Conservation (phyloP, 2,113 vertebrate genomes). For the Poeciliopsis prolifica region DNA sequence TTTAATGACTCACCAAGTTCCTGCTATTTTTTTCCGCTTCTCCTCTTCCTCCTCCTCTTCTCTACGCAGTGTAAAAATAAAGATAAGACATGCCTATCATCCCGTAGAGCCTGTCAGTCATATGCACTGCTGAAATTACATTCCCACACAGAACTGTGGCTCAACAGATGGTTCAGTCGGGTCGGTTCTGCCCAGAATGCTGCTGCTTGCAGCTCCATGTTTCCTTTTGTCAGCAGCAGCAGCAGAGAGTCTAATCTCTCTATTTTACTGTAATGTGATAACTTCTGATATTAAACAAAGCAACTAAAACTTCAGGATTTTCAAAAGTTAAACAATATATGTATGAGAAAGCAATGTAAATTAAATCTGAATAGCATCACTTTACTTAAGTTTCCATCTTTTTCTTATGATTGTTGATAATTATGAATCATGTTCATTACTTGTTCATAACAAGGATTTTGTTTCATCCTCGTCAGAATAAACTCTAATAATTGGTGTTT, state of each 20-base stretch:
- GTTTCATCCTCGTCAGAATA: too few species aligned
- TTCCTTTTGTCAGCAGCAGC: slow-evolving; percentile 15
- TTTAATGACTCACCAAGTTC: slow-evolving; percentile 58
- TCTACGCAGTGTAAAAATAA: slow-evolving; percentile 30
- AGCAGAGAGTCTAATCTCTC: slow-evolving; percentile 12
- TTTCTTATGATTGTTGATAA: too few species aligned
- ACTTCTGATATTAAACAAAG: slow-evolving; percentile 10
- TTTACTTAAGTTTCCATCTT: too few species aligned
- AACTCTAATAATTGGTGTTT: too few species aligned
- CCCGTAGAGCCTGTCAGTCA: slow-evolving; percentile 63
- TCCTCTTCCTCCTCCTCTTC: slow-evolving; percentile 16
- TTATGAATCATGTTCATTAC: too few species aligned
- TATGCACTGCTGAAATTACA: slow-evolving; percentile 56
- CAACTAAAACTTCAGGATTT: not conserved
- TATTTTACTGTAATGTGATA: slow-evolving; percentile 7
- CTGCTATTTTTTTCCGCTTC: not conserved
- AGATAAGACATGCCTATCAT: slow-evolving; percentile 64
- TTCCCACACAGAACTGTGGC: slow-evolving; percentile 7
- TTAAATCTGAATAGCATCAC: too few species aligned
- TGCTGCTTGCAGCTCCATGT: slow-evolving; percentile 4
- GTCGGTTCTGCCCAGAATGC: slow-evolving; percentile 20
- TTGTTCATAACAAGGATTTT: too few species aligned
- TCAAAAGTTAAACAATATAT: not conserved
- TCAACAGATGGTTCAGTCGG: slow-evolving; percentile 18
- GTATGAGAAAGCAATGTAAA: not conserved